A percentile compares a stretch with the other conserved stretches of the same genome.
These are phyloP conservation scores for Clistopyga incitator DNA, from an alignment of 2,888 invertebrate species.

Conservation along the genomic window DNA sequence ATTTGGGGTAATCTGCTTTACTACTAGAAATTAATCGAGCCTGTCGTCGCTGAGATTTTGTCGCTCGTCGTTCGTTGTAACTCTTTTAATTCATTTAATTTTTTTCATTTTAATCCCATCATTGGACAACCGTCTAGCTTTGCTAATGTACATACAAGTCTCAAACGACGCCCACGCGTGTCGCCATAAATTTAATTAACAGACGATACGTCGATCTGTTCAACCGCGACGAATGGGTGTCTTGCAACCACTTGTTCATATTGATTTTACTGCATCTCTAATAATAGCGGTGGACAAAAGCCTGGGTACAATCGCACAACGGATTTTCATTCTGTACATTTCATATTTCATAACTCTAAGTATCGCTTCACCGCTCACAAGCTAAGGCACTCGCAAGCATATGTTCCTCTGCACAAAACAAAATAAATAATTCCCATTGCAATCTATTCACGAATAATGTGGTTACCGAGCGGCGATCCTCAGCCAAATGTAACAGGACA, in stretches of 20 bases:
- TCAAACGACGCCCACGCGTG: slow-evolving; percentile 46
- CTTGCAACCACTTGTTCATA: slow-evolving; percentile 59
- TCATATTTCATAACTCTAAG: slow-evolving; percentile 25
- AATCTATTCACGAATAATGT: slow-evolving; percentile 23
- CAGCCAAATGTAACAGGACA: neutral
- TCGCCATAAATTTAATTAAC: slow-evolving; percentile 43
- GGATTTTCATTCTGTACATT: slow-evolving; percentile 41
- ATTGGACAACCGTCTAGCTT: slow-evolving; percentile 68
- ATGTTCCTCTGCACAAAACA: slow-evolving; percentile 43
- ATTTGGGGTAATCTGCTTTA: slow-evolving; percentile 5
- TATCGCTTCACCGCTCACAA: slow-evolving; percentile 31
- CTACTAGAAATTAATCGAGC: slow-evolving; percentile 39
- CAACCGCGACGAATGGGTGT: slow-evolving; percentile 36
- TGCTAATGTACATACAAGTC: slow-evolving; percentile 61
- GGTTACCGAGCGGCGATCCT: slow-evolving; percentile 18
- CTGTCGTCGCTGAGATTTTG: slow-evolving; percentile 46
- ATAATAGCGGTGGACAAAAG: slow-evolving; percentile 46
- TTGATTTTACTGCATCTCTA: slow-evolving; percentile 59
- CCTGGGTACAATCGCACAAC: slow-evolving; percentile 37
- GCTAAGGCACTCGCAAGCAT: slow-evolving; percentile 51
- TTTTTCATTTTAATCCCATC: slow-evolving; percentile 16
- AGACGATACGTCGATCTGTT: slow-evolving; percentile 17
- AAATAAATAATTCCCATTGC: slow-evolving; percentile 30
- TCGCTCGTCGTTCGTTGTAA: slow-evolving; percentile 40
- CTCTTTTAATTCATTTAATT: neutral